Base-by-base conservation (phyloP, 1,140 invertebrate species). In the Ruditapes philippinarum region DNA sequence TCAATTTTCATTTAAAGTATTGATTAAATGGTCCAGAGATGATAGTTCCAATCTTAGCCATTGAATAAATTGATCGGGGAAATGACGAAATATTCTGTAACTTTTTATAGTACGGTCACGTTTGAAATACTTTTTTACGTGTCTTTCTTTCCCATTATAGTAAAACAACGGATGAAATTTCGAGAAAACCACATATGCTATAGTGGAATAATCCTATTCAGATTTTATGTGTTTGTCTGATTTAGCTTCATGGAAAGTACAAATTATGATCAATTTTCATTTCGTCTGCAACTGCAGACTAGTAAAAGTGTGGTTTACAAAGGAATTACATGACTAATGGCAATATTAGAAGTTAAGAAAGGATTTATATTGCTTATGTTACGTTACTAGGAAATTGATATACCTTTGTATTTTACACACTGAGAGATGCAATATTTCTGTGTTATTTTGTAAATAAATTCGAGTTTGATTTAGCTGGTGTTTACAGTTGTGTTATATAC, bases 1-100 rank as follows among this genome's bases (percentile, higher is more conserved):
- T 62, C 57, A 62, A 28, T 62, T 62, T 62, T 19, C 57, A 62
- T 62, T 62, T 62, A 7, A 62, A 28, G 57, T 62, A 62, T 62
- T 28, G 57, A 62, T 62, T 62, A 25, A 62, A 62, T 62, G n/a
- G 28, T 62, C 28, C 57, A 62, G 4, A 62, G n/a, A 62, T 28
- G 5, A 28, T 28, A 19, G 1, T 28, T 11, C 57, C 22, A 28
- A n/a, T 62, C 57, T 28, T 62, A n/a, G n/a, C 25, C 9, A 62
- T 62, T 5, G 57, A 14, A 62, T 7, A 25, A 62, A 62, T 62
- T 62, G 57, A 62, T 62, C 57, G 25, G 19, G 0, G 14, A 62
- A 25, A 62, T 11, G 7, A 62, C 11, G 19, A 19, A 57, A 19
- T 22, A 14, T 22, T 7, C 17, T 22, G 51, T 57, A 4, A n/a